phyloP scores from a whole-genome alignment of 2,113 vertebrate genomes.

The Mobula hypostoma region DNA sequence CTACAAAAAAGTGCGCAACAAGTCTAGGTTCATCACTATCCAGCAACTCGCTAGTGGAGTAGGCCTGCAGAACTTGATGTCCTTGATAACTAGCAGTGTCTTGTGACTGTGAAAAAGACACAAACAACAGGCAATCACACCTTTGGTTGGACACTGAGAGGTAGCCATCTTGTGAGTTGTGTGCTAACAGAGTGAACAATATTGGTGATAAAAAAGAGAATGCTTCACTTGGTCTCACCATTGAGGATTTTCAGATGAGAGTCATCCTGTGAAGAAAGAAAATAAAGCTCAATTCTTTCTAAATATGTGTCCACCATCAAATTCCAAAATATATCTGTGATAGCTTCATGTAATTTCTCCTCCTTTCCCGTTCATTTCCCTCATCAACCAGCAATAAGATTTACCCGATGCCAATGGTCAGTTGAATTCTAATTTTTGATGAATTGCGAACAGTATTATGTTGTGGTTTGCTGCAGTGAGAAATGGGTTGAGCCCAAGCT shows the following conservation, averaged over 20 bases:
- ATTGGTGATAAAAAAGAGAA: not conserved
- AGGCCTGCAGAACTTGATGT: too few relatives aligned
- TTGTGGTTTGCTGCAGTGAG: not conserved
- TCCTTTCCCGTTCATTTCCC: not conserved
- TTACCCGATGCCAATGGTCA: not conserved
- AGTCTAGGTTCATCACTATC: too few relatives aligned
- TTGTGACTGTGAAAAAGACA: too few relatives aligned
- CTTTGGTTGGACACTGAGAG: too few relatives aligned
- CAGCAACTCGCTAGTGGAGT: too few relatives aligned
- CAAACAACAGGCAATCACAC: too few relatives aligned
- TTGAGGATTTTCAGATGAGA: not conserved
- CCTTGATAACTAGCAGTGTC: too few relatives aligned
- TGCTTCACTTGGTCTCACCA: not conserved
- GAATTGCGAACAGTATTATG: not conserved
- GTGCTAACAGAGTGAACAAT: not conserved
- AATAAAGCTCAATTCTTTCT: not conserved
- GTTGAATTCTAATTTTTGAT: not conserved
- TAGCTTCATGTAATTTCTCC: not conserved
- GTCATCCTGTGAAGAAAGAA: not conserved
- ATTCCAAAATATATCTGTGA: not conserved
- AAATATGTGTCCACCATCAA: not conserved
- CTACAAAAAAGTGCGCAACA: too few relatives aligned
- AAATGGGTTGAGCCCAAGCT: not conserved
- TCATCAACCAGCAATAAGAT: not conserved
- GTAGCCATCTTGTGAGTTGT: not conserved